These are phyloP conservation scores for Montipora capricornis DNA, from an alignment of 64 coral and sea anemone species.

Conservation along the genomic window DNA sequence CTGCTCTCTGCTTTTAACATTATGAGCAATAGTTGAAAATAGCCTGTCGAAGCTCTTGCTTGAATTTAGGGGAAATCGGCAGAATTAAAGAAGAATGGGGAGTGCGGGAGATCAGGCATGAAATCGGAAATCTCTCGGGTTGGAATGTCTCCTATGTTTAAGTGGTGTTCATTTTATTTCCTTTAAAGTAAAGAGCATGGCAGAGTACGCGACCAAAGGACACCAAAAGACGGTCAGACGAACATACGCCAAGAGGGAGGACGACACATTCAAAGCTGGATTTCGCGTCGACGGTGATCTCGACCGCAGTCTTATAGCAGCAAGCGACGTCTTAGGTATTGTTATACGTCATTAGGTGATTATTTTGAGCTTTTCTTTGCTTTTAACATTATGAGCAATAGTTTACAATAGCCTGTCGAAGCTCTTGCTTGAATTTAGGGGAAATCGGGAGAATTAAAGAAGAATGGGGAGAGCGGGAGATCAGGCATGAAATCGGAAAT, in stretches of 20 bases:
- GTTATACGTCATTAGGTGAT: too few species aligned
- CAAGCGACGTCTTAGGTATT: not conserved
- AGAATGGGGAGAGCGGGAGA: not conserved
- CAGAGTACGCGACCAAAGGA: not conserved
- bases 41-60: not conserved
- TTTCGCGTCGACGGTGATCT: not conserved
- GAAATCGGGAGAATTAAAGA: not conserved
- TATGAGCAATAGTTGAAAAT: not conserved
- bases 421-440: slow-evolving; percentile 2
- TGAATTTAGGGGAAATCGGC: not conserved
- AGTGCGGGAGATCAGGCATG: not conserved
- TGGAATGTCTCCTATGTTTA: not conserved
- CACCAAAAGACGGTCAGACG: not conserved
- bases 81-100: not conserved
- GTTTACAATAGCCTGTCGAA: not conserved
- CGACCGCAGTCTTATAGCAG: not conserved
- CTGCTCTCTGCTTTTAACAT: not conserved
- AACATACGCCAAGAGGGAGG: not conserved
- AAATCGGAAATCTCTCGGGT: not conserved
- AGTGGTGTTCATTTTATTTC: not conserved
- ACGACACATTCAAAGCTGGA: not conserved
- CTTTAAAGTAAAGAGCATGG: slow-evolving; percentile 3
- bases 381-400: not conserved
- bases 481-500: not conserved
- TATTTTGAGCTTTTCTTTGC: too few species aligned